Evolutionary conservation across 2,797 vertebrate species (phyloP).

Genomic region (Novumbra hubbsi): DNA sequence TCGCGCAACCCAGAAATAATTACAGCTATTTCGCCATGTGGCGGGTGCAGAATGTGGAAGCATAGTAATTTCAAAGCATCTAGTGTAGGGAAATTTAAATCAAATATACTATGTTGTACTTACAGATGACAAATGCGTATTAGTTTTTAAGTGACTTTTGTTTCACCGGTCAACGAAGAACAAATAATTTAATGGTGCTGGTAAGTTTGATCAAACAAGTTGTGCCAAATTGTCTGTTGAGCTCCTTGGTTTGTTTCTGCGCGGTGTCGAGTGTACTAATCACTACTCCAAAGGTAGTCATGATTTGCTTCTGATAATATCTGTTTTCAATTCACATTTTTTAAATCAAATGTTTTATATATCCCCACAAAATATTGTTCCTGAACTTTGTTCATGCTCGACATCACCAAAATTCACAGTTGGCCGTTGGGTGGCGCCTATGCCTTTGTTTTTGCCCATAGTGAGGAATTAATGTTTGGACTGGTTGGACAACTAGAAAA

Average conservation of each 20-base stretch:
- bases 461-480: background rate
- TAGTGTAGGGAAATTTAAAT: background rate
- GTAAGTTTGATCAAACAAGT: background rate
- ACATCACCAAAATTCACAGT: background rate
- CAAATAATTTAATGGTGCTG: background rate
- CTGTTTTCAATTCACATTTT: background rate
- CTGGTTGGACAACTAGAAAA: background rate
- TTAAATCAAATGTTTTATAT: background rate
- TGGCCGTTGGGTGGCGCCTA: conserved; percentile 9
- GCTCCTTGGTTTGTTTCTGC: background rate
- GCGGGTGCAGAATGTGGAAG: background rate
- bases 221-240: background rate
- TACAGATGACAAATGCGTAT: background rate
- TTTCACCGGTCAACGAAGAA: background rate
- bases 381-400: background rate
- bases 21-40: too few relatives aligned
- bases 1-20: too few relatives aligned
- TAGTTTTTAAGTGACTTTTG: background rate
- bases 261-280: background rate
- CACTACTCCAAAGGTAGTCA: background rate
- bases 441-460: conserved; percentile 6
- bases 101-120: background rate
- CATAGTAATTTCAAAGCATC: background rate
- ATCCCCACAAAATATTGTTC: background rate
- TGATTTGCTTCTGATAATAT: background rate